Conservation (phyloP, 1,140 invertebrate genomes). For the Chironomus striatipennis region DNA sequence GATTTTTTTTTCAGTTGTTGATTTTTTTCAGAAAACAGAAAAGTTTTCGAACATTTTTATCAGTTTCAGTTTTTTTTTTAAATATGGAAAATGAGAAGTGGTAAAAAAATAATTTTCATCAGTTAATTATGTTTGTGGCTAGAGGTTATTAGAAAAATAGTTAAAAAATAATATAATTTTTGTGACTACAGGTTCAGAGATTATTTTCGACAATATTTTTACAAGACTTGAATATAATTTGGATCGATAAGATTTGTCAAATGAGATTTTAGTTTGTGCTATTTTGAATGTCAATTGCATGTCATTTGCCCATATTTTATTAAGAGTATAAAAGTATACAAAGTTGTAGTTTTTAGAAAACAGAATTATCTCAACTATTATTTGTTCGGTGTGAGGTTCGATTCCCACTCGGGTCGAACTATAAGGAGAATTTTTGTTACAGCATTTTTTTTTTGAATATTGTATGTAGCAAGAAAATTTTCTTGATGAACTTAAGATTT, state of each 20-base stretch:
- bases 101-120: background rate
- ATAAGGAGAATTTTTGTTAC: too few relatives aligned
- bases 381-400: too few relatives aligned
- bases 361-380: too few relatives aligned
- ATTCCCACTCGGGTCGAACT: too few relatives aligned
- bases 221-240: background rate
- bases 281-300: constrained; percentile 1
- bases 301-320: background rate
- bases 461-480: too few relatives aligned
- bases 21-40: background rate
- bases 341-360: background rate
- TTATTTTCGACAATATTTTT: background rate
- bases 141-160: background rate
- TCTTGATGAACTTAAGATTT: too few relatives aligned
- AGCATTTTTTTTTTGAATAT: too few relatives aligned
- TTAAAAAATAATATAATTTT: background rate
- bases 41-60: background rate
- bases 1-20: too few relatives aligned
- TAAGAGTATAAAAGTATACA: background rate
- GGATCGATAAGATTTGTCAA: background rate
- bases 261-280: background rate
- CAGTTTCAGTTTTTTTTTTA: background rate
- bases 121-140: background rate
- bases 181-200: too few relatives aligned
- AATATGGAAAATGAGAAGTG: background rate